Base-by-base conservation (phyloP, 2,888 invertebrate species). In the Sarcophaga caerulescens region DNA sequence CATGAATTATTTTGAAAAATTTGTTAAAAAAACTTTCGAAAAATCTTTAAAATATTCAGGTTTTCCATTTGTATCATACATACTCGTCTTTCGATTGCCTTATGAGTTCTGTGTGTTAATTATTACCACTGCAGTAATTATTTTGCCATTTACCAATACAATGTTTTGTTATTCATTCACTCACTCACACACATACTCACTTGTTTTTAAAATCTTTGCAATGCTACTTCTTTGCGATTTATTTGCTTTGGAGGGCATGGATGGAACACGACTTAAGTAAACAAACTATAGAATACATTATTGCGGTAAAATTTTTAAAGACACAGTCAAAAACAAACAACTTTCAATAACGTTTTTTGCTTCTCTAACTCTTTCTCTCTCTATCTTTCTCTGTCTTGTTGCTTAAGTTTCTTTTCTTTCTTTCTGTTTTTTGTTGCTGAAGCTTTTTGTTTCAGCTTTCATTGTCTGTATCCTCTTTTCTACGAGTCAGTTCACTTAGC, bases 51-150 rank as follows among this genome's bases (percentile, higher is more conserved):
- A 47, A 47, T 14, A 47, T 17, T 17, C 5, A 52, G 1, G 35
- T 2, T 10, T 35, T 52, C 3, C 52, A 52, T 60, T 77, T 73
- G 59, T 59, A 23, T 35, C 17, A 12, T 17, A 52, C 17, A 12
- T 52, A n/a, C 19, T 52, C 62, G 73, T 19, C 5, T 35, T 62
- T 66, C 66, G 71, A 79, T 76, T 68, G 62, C 68, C 57, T 79
- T 81, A 66, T 76, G 68, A 70, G 14, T 77, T 77, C 73, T 69
- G 12, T 73, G 12, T 73, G 44, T 85, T 85, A 85, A 80, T 83
- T 83, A 85, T 80, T 77, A 80, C 75, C 76, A 85, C 85, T 85
- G 85, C 85, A 85, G 82, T 85, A 83, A 85, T 85, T 83, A 85
- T 80, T 83, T 85, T 60, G 5, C 85, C 73, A 85, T 85, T 35